Conservation (phyloP, 2,888 invertebrate genomes). For the Torymus auratus region DNA sequence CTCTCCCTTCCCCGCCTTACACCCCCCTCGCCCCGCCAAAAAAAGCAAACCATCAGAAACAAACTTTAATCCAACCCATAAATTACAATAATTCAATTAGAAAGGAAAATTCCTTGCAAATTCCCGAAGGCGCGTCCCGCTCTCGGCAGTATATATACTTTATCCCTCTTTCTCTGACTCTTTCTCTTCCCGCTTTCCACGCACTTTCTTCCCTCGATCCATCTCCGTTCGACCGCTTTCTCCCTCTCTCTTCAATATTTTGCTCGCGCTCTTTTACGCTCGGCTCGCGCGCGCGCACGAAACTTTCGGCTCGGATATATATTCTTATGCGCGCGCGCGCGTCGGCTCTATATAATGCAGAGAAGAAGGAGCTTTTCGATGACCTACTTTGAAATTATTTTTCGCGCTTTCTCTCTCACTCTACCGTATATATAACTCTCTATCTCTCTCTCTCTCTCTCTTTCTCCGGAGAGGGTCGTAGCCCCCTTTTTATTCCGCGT, state of each 20-base stretch:
- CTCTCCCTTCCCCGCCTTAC: not conserved
- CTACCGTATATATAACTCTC: not conserved
- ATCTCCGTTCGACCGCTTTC: slow-evolving; percentile 1
- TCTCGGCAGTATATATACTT: slow-evolving; percentile 48
- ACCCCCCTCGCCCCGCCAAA: not conserved
- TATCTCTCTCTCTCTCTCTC: too few species aligned
- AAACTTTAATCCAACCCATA: slow-evolving; percentile 52
- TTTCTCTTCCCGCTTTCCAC: not conserved
- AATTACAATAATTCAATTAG: slow-evolving; percentile 58
- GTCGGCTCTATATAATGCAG: slow-evolving; percentile 41
- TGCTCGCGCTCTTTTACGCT: slow-evolving; percentile 26
- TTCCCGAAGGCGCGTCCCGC: slow-evolving; percentile 14
- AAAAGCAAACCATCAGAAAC: slow-evolving; percentile 11
- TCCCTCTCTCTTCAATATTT: not conserved
- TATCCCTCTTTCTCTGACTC: too few species aligned
- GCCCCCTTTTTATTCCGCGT: not conserved
- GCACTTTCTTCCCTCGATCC: not conserved
- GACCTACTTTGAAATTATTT: slow-evolving; percentile 58
- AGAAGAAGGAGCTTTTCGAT: slow-evolving; percentile 50
- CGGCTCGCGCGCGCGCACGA: slow-evolving; percentile 22
- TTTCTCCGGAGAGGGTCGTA: too few species aligned
- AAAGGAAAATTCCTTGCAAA: slow-evolving; percentile 46
- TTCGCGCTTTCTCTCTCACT: slow-evolving; percentile 23
- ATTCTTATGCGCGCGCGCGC: slow-evolving; percentile 45
- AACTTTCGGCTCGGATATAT: slow-evolving; percentile 44